Evolutionary conservation across 2,888 invertebrate genomes (phyloP), one percentile per base, ranked within the genome.

Genomic region (Tenthredo amoena): DNA sequence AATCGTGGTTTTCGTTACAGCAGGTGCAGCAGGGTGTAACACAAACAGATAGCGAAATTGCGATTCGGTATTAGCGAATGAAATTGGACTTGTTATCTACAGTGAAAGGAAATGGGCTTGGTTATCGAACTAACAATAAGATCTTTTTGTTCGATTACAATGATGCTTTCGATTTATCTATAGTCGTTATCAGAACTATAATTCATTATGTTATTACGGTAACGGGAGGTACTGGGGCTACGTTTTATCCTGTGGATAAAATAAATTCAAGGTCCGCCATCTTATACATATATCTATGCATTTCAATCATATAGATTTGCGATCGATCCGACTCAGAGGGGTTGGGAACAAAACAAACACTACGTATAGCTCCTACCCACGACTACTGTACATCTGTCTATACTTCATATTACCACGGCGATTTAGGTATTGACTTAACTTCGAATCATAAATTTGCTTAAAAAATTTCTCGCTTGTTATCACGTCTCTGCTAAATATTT

Each of bases 321-420:
- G 26, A 62, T 62, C 62, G 62, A 62, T 26, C n/a, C 62, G 12
- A 62, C 58, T 58, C 12, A 12, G 47, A 10, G 62, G 62, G 62
- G 62, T 62, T 62, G 62, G 62, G 12, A 62, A 62, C 10, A 62
- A 62, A 62, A 62, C 62, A 62, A 62, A 62, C 62, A 62, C 62
- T 10, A 62, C 62, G 21, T 62, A 26, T 26, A 21, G 62, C 26
- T 62, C 2, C 9, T 58, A 62, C 2, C 9, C 21, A 62, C 10
- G 3, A 26, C 26, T 2, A n/a, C 26, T 62, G 26, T 26, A 26
- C 62, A 62, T 62, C 21, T 26, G 4, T 12, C 26, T 62, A 21
- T 62, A 26, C 26, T 62, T 26, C 9, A 26, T 21, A 62, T 62
- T 62, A 12, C 21, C 62, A 62, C 62, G 26, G 26, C 62, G 62